These are phyloP conservation scores for Macrosoma leucophasiata DNA, from an alignment of 2,888 invertebrate species.

Conservation along the genomic window DNA sequence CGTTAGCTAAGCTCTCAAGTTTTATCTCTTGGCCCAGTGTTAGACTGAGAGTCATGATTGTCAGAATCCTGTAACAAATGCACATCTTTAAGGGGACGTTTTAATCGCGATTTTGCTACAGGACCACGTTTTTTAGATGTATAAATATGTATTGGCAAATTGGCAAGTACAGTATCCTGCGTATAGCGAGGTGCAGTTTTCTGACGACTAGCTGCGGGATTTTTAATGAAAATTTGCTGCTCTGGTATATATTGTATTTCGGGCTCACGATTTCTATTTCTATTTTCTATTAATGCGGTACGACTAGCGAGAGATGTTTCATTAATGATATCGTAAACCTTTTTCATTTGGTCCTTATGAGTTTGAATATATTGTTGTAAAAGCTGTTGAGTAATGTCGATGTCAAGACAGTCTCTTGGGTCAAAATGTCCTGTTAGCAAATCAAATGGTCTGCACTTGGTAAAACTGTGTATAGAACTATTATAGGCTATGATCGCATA, in stretches of 20 bases:
- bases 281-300: too few relatives aligned
- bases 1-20: slow-evolving; percentile 14
- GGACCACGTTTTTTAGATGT: slow-evolving; percentile 16
- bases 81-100: slow-evolving; percentile 7
- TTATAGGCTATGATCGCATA: slow-evolving; percentile 13
- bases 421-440: slow-evolving; percentile 8
- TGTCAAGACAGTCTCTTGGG: slow-evolving; percentile 7
- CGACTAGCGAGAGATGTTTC: slow-evolving; percentile 15
- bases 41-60: background rate
- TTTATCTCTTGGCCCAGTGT: slow-evolving; percentile 13
- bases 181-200: slow-evolving; percentile 17
- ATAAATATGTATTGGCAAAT: slow-evolving; percentile 17
- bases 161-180: slow-evolving; percentile 11
- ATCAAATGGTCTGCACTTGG: slow-evolving; percentile 19
- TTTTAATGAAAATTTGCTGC: slow-evolving; percentile 17
- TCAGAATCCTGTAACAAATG: slow-evolving; percentile 4
- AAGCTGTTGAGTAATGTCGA: slow-evolving; percentile 4
- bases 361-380: slow-evolving; percentile 22
- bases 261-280: slow-evolving; percentile 14
- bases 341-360: slow-evolving; percentile 20
- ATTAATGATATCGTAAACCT: slow-evolving; percentile 24
- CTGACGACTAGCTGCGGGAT: slow-evolving; percentile 10
- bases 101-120: slow-evolving; percentile 14
- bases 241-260: slow-evolving; percentile 6
- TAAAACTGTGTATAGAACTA: slow-evolving; percentile 25